Percentiles rank a stretch among this genome's conserved stretches.
These are phyloP conservation scores for Mamestra brassicae DNA, from an alignment of 2,888 invertebrate species.

Conservation along the genomic window DNA sequence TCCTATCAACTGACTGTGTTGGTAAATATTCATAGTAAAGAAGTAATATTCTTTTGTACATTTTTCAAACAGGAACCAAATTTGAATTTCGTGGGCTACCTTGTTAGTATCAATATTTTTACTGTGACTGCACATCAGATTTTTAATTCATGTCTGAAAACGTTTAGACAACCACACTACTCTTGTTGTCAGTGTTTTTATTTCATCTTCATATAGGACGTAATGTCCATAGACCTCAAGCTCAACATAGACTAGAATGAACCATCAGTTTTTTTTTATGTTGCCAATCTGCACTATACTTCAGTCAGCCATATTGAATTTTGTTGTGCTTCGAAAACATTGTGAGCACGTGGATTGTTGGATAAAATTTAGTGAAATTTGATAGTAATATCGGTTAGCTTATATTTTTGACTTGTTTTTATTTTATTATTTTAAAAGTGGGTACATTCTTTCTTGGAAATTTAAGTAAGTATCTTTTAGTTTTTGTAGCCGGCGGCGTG, in stretches of 20 bases:
- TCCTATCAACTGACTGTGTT: no score
- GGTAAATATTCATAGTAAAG: no score
- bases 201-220: no score
- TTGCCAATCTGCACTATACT: constrained; percentile 73
- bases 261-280: constrained; percentile 64
- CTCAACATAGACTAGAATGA: constrained; percentile 5
- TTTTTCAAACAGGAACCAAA: no score
- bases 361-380: constrained; percentile 86
- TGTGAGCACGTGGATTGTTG: constrained; percentile 93
- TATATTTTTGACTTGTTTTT: constrained; percentile 75
- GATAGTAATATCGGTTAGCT: constrained; percentile 82
- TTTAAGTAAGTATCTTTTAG: constrained; percentile 82
- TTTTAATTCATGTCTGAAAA: no score
- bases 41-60: no score
- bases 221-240: constrained; percentile 21
- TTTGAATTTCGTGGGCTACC: no score
- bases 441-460: constrained; percentile 75
- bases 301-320: constrained; percentile 92
- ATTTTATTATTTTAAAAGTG: constrained; percentile 75
- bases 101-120: no score
- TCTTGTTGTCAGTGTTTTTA: no score
- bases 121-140: no score
- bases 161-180: no score
- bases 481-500: constrained; percentile 79
- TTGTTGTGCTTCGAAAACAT: constrained; percentile 92